phyloP scores from a whole-genome alignment of 2,888 invertebrate genomes.

The Venustoraphidia nigricollis region DNA sequence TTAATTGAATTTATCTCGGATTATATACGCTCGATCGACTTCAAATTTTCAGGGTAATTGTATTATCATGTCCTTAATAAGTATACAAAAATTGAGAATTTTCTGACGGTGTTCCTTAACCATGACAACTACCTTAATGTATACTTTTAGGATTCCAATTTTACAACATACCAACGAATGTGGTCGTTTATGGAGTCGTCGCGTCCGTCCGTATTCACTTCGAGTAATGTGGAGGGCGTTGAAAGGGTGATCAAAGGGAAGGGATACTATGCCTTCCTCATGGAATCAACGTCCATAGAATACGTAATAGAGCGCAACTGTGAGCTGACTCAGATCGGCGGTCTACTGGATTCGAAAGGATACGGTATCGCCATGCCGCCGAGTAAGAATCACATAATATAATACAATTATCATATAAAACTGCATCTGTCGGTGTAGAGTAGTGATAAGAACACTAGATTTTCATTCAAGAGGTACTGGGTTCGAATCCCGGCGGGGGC shows the following conservation, averaged over 20 bases:
- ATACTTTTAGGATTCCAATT: conserved; percentile 68
- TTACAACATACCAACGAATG: conserved; percentile 87
- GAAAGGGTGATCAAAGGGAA: conserved; percentile 73
- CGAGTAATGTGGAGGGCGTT: conserved; percentile 78
- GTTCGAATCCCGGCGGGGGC: too few relatives aligned
- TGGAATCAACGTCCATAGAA: conserved; percentile 96
- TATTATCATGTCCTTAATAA: too few relatives aligned
- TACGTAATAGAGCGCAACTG: conserved; percentile 84
- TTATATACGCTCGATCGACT: too few relatives aligned
- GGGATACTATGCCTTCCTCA: conserved; percentile 85
- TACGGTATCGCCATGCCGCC: conserved; percentile 91
- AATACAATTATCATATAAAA: too few relatives aligned
- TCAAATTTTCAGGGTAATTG: too few relatives aligned
- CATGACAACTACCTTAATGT: too few relatives aligned
- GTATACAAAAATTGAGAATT: too few relatives aligned
- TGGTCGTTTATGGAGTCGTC: conserved; percentile 90
- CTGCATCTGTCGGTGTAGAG: too few relatives aligned
- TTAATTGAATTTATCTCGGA: too few relatives aligned
- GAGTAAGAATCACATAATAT: conserved; percentile 39
- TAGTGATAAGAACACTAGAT: too few relatives aligned
- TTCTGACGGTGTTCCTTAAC: too few relatives aligned
- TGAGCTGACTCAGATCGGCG: conserved; percentile 80
- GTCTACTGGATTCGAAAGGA: conserved; percentile 84
- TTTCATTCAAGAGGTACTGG: too few relatives aligned
- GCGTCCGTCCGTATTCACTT: conserved; percentile 73